Evolutionary conservation across 2,113 vertebrate genomes (phyloP), one percentile per base, ranked within the genome.

Genomic region (Rhea pennata): DNA sequence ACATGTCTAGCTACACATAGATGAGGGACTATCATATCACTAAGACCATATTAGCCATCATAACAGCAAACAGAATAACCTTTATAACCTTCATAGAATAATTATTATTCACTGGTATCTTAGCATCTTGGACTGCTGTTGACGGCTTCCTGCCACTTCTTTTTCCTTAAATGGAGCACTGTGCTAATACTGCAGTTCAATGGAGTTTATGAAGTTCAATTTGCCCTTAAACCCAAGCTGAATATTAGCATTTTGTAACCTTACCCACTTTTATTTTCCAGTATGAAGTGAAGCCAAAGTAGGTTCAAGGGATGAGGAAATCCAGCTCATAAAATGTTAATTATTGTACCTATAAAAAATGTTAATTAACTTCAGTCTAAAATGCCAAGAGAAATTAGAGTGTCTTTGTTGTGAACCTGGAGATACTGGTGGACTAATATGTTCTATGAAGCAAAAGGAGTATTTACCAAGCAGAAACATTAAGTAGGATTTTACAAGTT

Each of bases 301-400:
- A 87, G 53, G 81, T 95, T 91, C 61, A 92, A 90, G 86, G 16
- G 51, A 92, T 69, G 33, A 92, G 80, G 56, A 40, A 96, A 94
- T 87, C 27, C 42, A 94, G 42, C 61, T 94, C 73, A 95, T 93
- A 95, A 96, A 97, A 96, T 69, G 51, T 75, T 93, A 95, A 94
- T 84, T 90, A 96, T 86, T 81, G 24, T 58, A 84, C 36, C 83
- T 65, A 95, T 90, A 90, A 96, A 96, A 96, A 95, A 92, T 72
- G 65, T 88, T 96, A 71, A 92, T 93, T 92, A 93, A 93, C 87
- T 95, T 1, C 2, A 69, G 48, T 83, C 56, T 92, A 94, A 93
- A 95, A 90, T 84, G n/a, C 69, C 87, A 94, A 69, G 7, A 86
- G 82, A 86, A 90, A 90, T 92, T 85, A 15, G 26, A 90, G 33